Base-by-base conservation (phyloP, 2,888 invertebrate species). In the Ernsta delagoae region DNA sequence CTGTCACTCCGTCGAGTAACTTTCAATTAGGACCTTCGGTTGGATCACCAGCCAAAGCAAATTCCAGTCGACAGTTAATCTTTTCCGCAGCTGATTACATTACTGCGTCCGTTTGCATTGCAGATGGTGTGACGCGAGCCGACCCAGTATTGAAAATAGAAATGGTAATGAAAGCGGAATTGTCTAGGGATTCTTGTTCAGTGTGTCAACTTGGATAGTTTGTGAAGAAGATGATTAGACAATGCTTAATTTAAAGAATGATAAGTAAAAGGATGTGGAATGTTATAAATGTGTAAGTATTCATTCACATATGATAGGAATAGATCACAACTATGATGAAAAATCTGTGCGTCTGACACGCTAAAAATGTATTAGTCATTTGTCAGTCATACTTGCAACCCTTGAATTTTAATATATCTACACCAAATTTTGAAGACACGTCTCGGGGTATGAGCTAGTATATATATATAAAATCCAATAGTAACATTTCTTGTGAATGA, bases 1-100 rank as follows among this genome's bases (percentile, higher is more conserved):
- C 78, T 83, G 84, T 83, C 83, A 84, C 80, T 83, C 80, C 76
- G 70, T 73, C 78, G 75, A 79, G 80, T 83, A 83, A 84, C 81
- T 83, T 84, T 83, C 84, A 84, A 85, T 84, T 84, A 84, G 81
- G 74, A 76, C 75, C 76, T 79, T 61, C 61, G 36, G 60, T 54
- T 24, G 61, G 56, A 61, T 61, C 56, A 67, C 12, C 54, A 16
- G 9, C 45, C 34, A 36, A 67, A 67, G 56, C 54, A 61, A 67
- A 61, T 67, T 24, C 16, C n/a, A 24, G 45, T 39, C 54, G 41
- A 61, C 45, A 36, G 67, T 67, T 56, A 62, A 24, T 61, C 61
- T 62, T 48, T 34, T 39, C 8, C 61, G 31, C n/a, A 0, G 8
- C n/a, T 43, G 53, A 67, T 67, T 67, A 41, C 67, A 67, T 67